Percentiles rank a stretch among this genome's conserved stretches.
Conservation (phyloP, 2,888 invertebrate genomes). For the Apodemia duryi region DNA sequence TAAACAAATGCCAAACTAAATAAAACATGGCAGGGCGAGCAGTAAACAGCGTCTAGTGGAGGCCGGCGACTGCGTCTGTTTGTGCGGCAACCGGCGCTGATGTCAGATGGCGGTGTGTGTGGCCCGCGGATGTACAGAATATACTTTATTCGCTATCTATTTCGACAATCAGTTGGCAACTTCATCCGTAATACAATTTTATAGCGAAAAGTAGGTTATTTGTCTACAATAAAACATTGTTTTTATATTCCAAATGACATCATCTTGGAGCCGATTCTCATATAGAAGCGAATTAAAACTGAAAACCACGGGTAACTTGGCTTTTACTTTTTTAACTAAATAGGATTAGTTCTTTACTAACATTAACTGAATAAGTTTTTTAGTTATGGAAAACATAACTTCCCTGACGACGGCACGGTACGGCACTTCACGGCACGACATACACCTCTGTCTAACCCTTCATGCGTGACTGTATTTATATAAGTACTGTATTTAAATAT, state of each 20-base stretch:
- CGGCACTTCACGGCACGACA: too few species aligned
- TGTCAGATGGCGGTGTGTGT: background rate
- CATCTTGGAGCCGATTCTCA: too few species aligned
- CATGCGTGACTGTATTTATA: too few species aligned
- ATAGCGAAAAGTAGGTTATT: background rate
- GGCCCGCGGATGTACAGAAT: background rate
- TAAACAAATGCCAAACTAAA: conserved; percentile 12
- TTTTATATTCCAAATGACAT: background rate
- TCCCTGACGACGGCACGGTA: too few species aligned
- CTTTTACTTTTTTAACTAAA: too few species aligned
- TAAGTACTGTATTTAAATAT: too few species aligned
- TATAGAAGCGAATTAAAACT: too few species aligned
- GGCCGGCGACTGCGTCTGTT: background rate
- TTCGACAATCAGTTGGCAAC: background rate
- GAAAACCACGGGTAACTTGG: too few species aligned
- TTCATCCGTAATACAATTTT: background rate
- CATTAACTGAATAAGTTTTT: too few species aligned
- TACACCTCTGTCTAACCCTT: too few species aligned
- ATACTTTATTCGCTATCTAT: background rate
- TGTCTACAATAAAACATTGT: background rate
- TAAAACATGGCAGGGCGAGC: conserved; percentile 5
- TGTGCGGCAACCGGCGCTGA: background rate
- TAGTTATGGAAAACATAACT: too few species aligned
- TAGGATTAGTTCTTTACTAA: too few species aligned
- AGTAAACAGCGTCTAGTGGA: background rate